Base-by-base conservation (phyloP, 1,140 invertebrate species). In the Pemphigus obesinymphae region DNA sequence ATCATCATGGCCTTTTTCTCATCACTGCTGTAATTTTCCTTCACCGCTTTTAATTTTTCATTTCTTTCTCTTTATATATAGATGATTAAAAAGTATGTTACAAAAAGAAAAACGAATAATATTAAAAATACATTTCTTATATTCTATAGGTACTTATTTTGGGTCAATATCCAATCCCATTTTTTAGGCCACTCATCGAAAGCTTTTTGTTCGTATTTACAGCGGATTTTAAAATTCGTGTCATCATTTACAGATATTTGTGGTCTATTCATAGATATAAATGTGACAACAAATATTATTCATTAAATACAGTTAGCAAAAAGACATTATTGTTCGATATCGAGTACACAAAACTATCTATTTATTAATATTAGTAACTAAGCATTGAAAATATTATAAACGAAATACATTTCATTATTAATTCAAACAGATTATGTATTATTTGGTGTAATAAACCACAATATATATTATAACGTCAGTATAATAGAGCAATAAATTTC, bases 201-300 rank as follows among this genome's bases (percentile, higher is more conserved):
- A 45, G 53, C 76, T 80, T 80, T 80, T n/a, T 63, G 20, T 63
- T 80, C 76, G 2, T 29, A 13, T 20, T 43, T 37, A 45, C 76
- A 80, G 3, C 76, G 76, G 8, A 5, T 63, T 80, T 20, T 80
- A 13, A 61, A 80, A 63, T 43, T 80, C 7, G 26, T 3, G n/a
- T 45, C 55, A 5, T 58, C 55, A 6, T 3, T 13, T 80, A 61
- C 55, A n/a, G 76, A 43, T 45, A 80, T 6, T 45, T 63, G 43
- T 78, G n/a, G n/a, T 61, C 34, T 58, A n/a, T 55, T 15, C 76
- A 80, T 80, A n/a, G n/a, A n/a, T 63, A 20, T 1, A 58, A 82
- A 29, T 29, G 26, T 40, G 3, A 66, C 11, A 37, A 66, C 26
- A 1, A 8, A 15, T 45, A 26, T 29, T 26, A 0, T 17, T 11